These are phyloP conservation scores for Indicator maculatus DNA, from an alignment of 2,113 vertebrate species.

Conservation along the genomic window DNA sequence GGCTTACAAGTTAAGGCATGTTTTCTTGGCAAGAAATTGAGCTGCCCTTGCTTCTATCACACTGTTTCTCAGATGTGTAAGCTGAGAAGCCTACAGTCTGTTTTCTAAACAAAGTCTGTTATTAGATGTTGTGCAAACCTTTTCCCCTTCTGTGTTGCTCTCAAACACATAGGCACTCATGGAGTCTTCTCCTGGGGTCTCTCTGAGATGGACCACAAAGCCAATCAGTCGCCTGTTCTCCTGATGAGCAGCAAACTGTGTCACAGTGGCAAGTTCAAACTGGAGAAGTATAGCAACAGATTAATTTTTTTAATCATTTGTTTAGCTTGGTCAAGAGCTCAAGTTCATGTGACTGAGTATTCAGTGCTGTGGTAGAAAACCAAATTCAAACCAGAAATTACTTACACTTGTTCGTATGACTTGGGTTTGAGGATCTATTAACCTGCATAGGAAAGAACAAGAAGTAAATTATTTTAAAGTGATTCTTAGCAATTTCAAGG, in stretches of 20 bases:
- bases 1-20: not conserved
- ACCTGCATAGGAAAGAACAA: slow-evolving; percentile 66
- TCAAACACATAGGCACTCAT: slow-evolving; percentile 92
- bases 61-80: not conserved
- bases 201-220: slow-evolving; percentile 85
- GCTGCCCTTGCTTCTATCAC: not conserved
- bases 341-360: not conserved
- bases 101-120: not conserved
- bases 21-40: not conserved
- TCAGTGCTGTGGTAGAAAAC: not conserved
- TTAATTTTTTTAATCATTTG: not conserved
- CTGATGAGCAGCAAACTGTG: slow-evolving; percentile 92
- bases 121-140: slow-evolving; percentile 74
- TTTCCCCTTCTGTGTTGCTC: slow-evolving; percentile 97
- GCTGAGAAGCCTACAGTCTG: not conserved
- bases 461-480: not conserved
- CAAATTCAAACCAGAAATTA: slow-evolving; percentile 16
- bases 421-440: slow-evolving; percentile 98
- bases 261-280: slow-evolving; percentile 90
- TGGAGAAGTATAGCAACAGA: slow-evolving; percentile 37
- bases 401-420: slow-evolving; percentile 93
- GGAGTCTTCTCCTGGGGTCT: slow-evolving; percentile 78
- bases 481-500: not conserved
- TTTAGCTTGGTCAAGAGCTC: not conserved
- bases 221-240: slow-evolving; percentile 94